Conservation (phyloP, 1,140 invertebrate genomes). For the Wasmannia auropunctata region DNA sequence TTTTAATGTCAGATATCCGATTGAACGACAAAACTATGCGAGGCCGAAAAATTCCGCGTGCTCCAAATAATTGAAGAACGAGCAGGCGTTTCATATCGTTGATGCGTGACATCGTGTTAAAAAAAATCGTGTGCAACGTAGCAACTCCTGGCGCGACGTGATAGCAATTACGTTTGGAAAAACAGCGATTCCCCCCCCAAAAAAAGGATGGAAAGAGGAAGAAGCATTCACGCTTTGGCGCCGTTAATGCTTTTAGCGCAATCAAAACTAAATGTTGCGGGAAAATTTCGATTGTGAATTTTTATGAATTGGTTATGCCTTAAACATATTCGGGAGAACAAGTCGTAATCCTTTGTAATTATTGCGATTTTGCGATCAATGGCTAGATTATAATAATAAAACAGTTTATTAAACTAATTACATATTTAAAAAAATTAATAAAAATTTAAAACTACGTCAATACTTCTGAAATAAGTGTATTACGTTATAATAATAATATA, state of each 20-base stretch:
- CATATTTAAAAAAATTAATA: not conserved
- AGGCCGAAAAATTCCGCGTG: conserved; percentile 55
- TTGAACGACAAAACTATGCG: conserved; percentile 57
- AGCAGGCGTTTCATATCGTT: conserved; percentile 50
- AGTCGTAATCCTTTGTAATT: conserved; percentile 44
- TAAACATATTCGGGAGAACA: conserved; percentile 10
- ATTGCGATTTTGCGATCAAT: not conserved
- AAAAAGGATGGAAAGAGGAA: conserved; percentile 7
- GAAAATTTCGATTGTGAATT: conserved; percentile 52
- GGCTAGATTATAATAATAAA: not conserved
- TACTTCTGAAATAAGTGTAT: not conserved
- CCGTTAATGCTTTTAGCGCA: conserved; percentile 45
- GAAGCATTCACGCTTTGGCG: conserved; percentile 26
- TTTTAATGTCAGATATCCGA: conserved; percentile 62
- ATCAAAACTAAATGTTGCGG: conserved; percentile 22
- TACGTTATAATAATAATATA: not conserved
- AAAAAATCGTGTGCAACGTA: conserved; percentile 42
- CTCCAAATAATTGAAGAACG: conserved; percentile 59
- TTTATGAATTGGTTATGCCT: conserved; percentile 53
- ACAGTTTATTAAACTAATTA: not conserved
- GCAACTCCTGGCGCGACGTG: conserved; percentile 41
- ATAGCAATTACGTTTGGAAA: conserved; percentile 50
- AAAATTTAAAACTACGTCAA: not conserved
- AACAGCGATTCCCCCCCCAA: conserved; percentile 2
- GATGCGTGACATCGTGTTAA: conserved; percentile 54